Evolutionary conservation across 2,797 vertebrate genomes (phyloP), one percentile per base, ranked within the genome.

Genomic region (Crenuchus spilurus): DNA sequence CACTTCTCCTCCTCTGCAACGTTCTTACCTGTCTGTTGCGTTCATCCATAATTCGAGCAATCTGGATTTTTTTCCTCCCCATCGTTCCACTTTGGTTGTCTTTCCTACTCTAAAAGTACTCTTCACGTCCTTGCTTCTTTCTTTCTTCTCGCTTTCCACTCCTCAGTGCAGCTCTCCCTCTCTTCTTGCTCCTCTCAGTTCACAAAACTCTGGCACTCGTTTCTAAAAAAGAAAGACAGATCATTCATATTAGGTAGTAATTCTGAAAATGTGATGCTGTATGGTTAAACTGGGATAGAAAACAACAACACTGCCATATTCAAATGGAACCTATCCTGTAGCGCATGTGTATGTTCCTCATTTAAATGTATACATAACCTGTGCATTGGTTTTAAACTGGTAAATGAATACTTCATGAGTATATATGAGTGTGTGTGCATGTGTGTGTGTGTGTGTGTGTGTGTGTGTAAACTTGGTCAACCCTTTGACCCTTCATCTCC

Each of bases 21-120:
- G n/a, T 80, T 88, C 91, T 91, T 87, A 98, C 97, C 85, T 98
- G 97, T 94, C 97, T 93, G 91, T 98, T 98, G 86, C 97, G 95
- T 89, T 98, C 97, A 85, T 98, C 97, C 95, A 97, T 97, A 83
- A 98, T 98, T 90, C 97, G 94, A 4, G 97, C 97, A 83, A 98
- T 98, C 94, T 98, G 97, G 89, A 98, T 98, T 94, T 98, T 98
- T 94, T 98, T 98, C 85, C 97, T 95, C 92, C 97, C 96, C 97
- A 98, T 98, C 88, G 89, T 93, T 85, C 70, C 49, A 13, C 22
- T 93, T 85, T 92, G 46, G 16, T 54, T 30, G 74, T 78, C 76
- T 35, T 75, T 79, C 52, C 61, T 60, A n/a, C 67, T 79, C 37
- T 87, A 89, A 90, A 90, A 44, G 58, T 61, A 64, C 37, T 48